Evolutionary conservation across 1,140 invertebrate species (phyloP).

Genomic region (Mizuhopecten yessoensis): DNA sequence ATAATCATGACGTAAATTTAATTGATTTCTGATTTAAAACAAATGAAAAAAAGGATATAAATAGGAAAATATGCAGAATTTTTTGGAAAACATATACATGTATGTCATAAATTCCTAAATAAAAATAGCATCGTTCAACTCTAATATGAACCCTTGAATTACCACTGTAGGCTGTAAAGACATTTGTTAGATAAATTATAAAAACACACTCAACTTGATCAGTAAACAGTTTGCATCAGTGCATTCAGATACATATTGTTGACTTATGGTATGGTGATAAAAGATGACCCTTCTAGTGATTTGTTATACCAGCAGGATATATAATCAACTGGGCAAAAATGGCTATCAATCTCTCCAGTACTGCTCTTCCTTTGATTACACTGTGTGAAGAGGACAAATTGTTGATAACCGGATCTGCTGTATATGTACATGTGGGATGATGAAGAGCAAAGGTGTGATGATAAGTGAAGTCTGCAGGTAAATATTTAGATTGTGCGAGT

Average conservation of each 20-base stretch:
- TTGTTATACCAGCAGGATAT: too few species aligned
- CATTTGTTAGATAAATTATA: not conserved
- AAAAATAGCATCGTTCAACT: too few species aligned
- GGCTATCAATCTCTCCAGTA: not conserved
- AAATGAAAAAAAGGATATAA: too few species aligned
- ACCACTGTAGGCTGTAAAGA: not conserved
- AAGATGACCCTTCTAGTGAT: not conserved
- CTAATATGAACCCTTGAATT: too few species aligned
- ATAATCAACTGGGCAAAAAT: not conserved
- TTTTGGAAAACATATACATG: too few species aligned
- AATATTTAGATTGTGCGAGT: too few species aligned
- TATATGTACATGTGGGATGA: not conserved
- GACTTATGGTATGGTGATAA: not conserved
- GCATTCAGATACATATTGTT: not conserved
- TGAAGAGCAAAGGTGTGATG: not conserved
- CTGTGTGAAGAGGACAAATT: not conserved
- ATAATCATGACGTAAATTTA: too few species aligned
- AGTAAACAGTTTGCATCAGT: not conserved
- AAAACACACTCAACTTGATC: not conserved
- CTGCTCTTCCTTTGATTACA: constrained; percentile 6
- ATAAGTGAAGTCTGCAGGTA: not conserved
- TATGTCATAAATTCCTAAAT: too few species aligned
- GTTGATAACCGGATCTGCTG: constrained; percentile 22
- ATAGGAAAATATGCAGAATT: too few species aligned
- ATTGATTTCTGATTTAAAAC: too few species aligned